These are phyloP conservation scores for Archivesica marissinica DNA, from an alignment of 1,140 invertebrate species.

Conservation along the genomic window DNA sequence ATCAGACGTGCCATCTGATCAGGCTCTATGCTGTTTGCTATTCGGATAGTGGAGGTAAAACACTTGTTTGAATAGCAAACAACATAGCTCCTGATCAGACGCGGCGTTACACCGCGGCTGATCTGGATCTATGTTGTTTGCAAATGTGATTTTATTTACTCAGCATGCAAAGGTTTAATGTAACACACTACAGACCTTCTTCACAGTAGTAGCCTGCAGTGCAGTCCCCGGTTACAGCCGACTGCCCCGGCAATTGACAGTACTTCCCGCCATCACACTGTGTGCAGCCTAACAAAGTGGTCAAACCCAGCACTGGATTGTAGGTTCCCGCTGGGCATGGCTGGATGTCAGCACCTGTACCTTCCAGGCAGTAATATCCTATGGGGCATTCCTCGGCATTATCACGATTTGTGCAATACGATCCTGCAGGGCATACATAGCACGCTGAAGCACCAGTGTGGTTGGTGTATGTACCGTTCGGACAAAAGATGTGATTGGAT, in stretches of 20 bases:
- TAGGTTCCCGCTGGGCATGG: constrained; percentile 81
- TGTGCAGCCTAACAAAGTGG: constrained; percentile 74
- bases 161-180: neutral
- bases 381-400: constrained; percentile 77
- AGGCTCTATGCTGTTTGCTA: too few species aligned
- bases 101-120: too few species aligned
- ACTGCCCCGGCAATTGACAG: constrained; percentile 73
- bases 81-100: too few species aligned
- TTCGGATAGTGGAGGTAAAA: too few species aligned
- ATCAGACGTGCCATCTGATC: too few species aligned
- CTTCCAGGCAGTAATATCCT: constrained; percentile 79
- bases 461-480: constrained; percentile 81
- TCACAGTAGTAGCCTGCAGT: constrained; percentile 80
- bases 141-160: too few species aligned
- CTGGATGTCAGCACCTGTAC: constrained; percentile 80
- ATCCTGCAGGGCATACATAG: constrained; percentile 81
- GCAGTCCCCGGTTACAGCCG: constrained; percentile 73
- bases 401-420: constrained; percentile 79
- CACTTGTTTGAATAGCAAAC: too few species aligned
- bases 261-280: constrained; percentile 81
- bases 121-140: too few species aligned
- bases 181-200: constrained; percentile 69
- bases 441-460: constrained; percentile 78
- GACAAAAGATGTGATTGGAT: constrained; percentile 75
- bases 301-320: constrained; percentile 75